Base-by-base conservation (phyloP, 2,113 vertebrate species). In the Mobula hypostoma region DNA sequence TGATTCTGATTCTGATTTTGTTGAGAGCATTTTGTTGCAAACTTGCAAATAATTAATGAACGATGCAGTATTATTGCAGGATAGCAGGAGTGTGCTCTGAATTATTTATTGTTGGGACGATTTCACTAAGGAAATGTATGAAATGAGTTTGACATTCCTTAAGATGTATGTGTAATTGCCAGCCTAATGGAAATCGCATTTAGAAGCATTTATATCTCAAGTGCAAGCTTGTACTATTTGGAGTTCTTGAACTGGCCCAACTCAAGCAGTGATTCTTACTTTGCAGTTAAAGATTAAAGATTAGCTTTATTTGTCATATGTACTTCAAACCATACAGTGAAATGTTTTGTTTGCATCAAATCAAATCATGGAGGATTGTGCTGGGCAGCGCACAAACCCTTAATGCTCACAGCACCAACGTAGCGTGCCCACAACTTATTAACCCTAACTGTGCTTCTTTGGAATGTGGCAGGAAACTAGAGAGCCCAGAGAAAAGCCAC, bases 21-120 rank as follows among this genome's bases (percentile, higher is more conserved):
- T 36, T 66, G 61, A 66, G 29, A 66, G 15, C 15, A 29, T 90
- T n/a, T 90, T 90, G 61, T 90, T 90, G 6, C 61, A 61, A 85
- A 85, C 82, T 85, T 85, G 58, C 83, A 88, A 88, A 88, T 88
- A 88, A 88, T 88, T 88, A 88, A 88, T 90, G 85, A 90, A 90
- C n/a, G 58, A 19, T 68, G 14, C 66, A 61, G 85, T 66, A n/a
- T 90, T 90, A 90, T 90, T 32, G 58, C 15, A 66, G 61, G n/a
- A 90, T 68, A 29, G 29, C n/a, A 90, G 17, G 12, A 19, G n/a
- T 66, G n/a, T 5, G n/a, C 29, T 90, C 61, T 90, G 85, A 90
- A 90, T 90, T 66, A 90, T 90, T 90, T 90, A 90, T 90, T 19
- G 61, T 1, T 17, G 85, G 83, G 85, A 68, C 32, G 11, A 19